Evolutionary conservation across 2,797 vertebrate genomes (phyloP).

Genomic region (Schizopygopsis malacanthus): DNA sequence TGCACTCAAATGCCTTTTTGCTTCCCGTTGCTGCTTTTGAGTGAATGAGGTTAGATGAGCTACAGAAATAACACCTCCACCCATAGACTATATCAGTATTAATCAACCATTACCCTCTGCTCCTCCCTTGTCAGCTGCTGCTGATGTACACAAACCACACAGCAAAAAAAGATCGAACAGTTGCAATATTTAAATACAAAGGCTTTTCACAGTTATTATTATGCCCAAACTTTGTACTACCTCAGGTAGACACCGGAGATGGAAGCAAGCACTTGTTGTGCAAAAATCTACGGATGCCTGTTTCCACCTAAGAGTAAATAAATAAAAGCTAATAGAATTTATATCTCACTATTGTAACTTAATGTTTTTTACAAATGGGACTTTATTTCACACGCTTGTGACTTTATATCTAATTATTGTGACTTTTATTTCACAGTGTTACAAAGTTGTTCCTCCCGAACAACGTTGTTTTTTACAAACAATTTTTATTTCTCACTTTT

Average conservation of each 20-base stretch:
- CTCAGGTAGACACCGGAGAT: neutral
- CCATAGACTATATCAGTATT: neutral
- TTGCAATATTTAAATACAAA: neutral
- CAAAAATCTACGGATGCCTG: neutral
- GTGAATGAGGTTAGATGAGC: neutral
- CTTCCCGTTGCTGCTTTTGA: neutral
- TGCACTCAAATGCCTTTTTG: neutral
- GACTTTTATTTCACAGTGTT: neutral
- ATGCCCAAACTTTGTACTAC: neutral
- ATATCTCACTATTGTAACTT: neutral
- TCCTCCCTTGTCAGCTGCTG: neutral
- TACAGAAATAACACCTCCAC: neutral
- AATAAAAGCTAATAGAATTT: neutral
- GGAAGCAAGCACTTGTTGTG: neutral
- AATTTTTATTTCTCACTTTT: neutral
- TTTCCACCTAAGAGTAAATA: neutral
- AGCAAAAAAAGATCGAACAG: neutral
- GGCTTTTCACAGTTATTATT: neutral
- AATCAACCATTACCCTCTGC: neutral
- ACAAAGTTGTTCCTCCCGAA: neutral
- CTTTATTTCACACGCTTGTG: neutral
- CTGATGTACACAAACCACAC: neutral
- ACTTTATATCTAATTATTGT: neutral
- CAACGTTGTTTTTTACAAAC: too few species aligned
- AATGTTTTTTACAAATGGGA: neutral